phyloP scores from a whole-genome alignment of 2,113 vertebrate species.

The Carassius gibelio region DNA sequence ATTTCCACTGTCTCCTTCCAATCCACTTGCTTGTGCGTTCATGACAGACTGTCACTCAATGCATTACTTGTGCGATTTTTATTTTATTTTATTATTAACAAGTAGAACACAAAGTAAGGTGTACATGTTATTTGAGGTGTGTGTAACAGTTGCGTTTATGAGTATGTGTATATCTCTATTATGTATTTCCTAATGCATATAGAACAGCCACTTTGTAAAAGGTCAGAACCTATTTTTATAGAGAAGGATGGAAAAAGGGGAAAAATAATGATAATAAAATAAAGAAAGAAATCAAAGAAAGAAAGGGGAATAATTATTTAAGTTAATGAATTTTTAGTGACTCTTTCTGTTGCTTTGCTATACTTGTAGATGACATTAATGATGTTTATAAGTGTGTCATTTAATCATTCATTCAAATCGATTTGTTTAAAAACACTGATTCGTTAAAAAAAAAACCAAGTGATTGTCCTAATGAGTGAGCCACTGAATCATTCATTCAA shows the following conservation, averaged over 20 bases:
- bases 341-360: background rate
- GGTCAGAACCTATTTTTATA: background rate
- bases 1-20: too few species aligned
- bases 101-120: background rate
- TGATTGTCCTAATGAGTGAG: background rate
- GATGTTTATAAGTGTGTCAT: background rate
- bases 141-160: background rate
- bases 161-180: background rate
- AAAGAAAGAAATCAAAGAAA: too few species aligned
- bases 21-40: background rate
- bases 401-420: background rate
- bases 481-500: background rate
- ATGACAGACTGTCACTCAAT: background rate
- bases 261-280: too few species aligned
- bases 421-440: background rate
- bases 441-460: background rate
- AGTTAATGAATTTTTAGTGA: background rate
- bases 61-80: background rate
- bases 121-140: background rate
- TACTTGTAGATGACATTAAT: background rate
- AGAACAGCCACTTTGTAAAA: too few species aligned
- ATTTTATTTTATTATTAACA: background rate
- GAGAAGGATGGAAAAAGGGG: background rate
- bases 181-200: background rate
- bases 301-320: too few species aligned